Base-by-base conservation (phyloP, 1,140 invertebrate genomes). In the Scaptodrosophila lebanonensis region DNA sequence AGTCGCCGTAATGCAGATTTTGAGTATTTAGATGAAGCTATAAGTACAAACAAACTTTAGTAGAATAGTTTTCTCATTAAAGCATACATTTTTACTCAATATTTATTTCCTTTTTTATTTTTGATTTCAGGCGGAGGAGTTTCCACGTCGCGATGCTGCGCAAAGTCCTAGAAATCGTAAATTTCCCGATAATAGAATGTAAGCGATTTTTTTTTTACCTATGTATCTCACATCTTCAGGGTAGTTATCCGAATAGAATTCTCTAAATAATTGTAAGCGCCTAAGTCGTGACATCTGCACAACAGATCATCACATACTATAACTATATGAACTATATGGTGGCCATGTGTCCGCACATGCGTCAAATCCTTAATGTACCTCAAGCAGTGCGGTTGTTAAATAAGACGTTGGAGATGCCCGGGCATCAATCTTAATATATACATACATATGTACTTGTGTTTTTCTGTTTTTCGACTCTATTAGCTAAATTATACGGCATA, bases 301-400 rank as follows among this genome's bases (percentile, higher is more conserved):
- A 25, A 8, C 3, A 25, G 3, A 4, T 25, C 8, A 25, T 8
- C 8, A 25, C 8, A 25, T 25, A 25, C 22, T 4, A 25, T 25
- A 25, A 4, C 3, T 25, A 25, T 25, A 25, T 25, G 8, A 4
- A 25, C 3, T 25, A 25, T 25, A 25, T 25, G 8, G 8, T 25
- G 22, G 22, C 8, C 22, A 25, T 4, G 8, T 25, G 22, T 25
- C 22, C 22, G 8, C 8, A 4, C 8, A 4, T 25, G 22, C 8
- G 22, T 8, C 22, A 65, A 76, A 83, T 82, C 76, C 75, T 82
- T 67, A 83, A 82, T 83, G 70, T 82, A 82, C 75, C 75, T 82
- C 75, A 82, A 82, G 70, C 69, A 68, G 62, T 66, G 75, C 64
- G 75, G 75, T 82, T 82, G 75, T 82, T 51, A 40, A 6, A 38